These are phyloP conservation scores for Sarcophilus harrisii DNA, from an alignment of 2,797 vertebrate genomes.

Conservation along the genomic window DNA sequence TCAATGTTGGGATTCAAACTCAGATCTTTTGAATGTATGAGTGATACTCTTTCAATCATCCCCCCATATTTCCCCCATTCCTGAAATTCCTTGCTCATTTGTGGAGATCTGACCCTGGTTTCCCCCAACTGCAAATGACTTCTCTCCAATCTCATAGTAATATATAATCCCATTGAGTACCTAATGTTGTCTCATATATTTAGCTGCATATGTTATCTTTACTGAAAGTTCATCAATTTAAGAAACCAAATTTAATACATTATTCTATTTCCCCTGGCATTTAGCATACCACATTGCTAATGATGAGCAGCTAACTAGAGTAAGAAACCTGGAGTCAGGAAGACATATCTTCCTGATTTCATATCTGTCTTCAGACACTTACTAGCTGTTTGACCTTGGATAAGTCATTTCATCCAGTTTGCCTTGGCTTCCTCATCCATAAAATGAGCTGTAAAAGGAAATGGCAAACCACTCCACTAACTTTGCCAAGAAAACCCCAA, in stretches of 20 bases:
- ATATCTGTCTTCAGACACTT: background rate
- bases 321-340: background rate
- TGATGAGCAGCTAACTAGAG: background rate
- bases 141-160: background rate
- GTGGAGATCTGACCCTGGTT: background rate
- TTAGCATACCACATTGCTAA: background rate
- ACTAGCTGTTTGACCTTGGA: background rate
- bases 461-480: background rate
- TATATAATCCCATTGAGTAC: background rate
- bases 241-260: background rate
- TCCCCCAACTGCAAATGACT: background rate
- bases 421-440: background rate
- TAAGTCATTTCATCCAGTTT: conserved; percentile 6
- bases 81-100: background rate
- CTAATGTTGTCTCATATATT: background rate
- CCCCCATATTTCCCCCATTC: background rate
- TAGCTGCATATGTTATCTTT: background rate
- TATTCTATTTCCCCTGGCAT: background rate
- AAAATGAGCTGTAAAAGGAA: background rate
- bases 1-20: background rate
- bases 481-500: background rate
- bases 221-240: background rate
- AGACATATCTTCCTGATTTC: background rate
- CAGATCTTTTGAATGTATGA: background rate
- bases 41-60: background rate